Base-by-base conservation (phyloP, 2,888 invertebrate species). In the Ernsta delagoae region DNA sequence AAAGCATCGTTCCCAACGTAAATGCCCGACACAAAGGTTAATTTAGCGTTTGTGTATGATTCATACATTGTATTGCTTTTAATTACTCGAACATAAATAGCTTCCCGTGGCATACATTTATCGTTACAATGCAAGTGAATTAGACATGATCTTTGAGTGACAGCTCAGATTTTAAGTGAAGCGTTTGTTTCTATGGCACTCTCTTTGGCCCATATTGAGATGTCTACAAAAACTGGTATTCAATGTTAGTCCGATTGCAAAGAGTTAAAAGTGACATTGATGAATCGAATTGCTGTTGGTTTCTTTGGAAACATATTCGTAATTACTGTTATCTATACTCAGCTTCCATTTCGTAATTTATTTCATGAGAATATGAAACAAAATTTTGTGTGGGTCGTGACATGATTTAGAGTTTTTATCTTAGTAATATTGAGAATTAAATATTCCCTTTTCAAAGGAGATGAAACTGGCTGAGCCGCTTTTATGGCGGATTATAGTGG, bases 401-500 rank as follows among this genome's bases (percentile, higher is more conserved):
- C 12, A 24, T 5, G n/a, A n/a, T 45, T n/a, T 45, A 4, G 43
- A 11, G 43, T 43, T 50, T 50, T 16, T 16, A 50, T 57, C 36
- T 11, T 12, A 36, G 7, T 36, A 7, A 11, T n/a, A 36, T 12
- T 9, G 12, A 36, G 6, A 12, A 36, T 36, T 36, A 34, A 11
- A 34, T 34, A 11, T n/a, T 56, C n/a, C n/a, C 9, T 36, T n/a
- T n/a, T 56, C 56, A 56, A 56, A 56, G 56, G n/a, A n/a, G 34
- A 56, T 56, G 36, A 56, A 56, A 56, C n/a, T 34, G 36, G 34
- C 6, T n/a, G 34, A 56, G 56, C 56, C 1, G 5, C 31, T 56
- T 56, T 56, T n/a, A n/a, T 36, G 56, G 11, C n/a, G 56, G 57
- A 57, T 57, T 57, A 36, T 36, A 34, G 57, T 36, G 57, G 36